Base-by-base conservation (phyloP, 2,797 vertebrate genomes). In the Limnodromus scolopaceus region DNA sequence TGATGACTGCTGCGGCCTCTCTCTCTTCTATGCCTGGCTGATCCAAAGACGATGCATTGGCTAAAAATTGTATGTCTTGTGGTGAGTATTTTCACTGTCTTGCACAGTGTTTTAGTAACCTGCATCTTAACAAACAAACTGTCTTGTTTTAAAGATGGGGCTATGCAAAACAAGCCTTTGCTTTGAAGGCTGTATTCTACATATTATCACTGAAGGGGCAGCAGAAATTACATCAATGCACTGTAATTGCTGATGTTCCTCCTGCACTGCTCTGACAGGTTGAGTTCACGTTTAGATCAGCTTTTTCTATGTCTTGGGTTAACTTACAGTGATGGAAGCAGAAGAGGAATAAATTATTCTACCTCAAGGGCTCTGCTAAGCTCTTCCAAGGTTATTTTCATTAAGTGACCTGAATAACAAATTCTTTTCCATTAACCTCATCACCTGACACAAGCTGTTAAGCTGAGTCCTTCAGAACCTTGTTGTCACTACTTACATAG, bases 371-470 rank as follows among this genome's bases (percentile, higher is more conserved):
- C 57, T 94, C 78, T 74, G 53, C 80, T 92, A 92, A 96, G 48
- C 75, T 95, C 95, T 96, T 81, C 92, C 89, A 96, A 95, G 93
- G 92, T 96, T 95, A 92, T 87, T 98, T 84, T 96, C 94, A 92
- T 97, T 77, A 93, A 92, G 71, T 70, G 87, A 75, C 69, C 82
- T 53, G 91, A 97, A 92, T 93, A 94, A 87, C 87, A 89, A 91
- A 88, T 91, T 75, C 48, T 77, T 91, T 78, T 69, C 78, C 77
- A 94, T 96, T 95, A 97, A 93, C 80, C 81, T 97, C 88, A 64
- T 94, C 82, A 91, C 43, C 93, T 84, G 89, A 95, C 75, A 92
- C 46, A 82, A 86, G 93, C 87, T 96, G 64, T 71, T 97, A 91
- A 94, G 66, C 86, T 8, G 25, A 92, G 90, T 87, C 92, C 96